Evolutionary conservation across 2,888 invertebrate species (phyloP).

Genomic region (Heliconius sara): DNA sequence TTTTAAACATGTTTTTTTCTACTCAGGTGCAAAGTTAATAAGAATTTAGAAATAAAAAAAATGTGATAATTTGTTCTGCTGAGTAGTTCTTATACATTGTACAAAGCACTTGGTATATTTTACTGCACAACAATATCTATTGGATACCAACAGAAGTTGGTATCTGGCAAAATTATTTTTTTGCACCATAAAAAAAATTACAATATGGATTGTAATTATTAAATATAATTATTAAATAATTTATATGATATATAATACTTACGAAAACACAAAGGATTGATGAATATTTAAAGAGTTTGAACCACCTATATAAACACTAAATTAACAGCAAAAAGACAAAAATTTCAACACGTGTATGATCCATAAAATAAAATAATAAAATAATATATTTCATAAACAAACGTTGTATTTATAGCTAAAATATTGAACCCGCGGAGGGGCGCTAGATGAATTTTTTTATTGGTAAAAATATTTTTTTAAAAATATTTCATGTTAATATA

Average conservation of each 20-base stretch:
- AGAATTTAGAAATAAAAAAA: too few relatives aligned
- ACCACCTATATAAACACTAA: neutral
- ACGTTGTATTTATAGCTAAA: slow-evolving; percentile 53
- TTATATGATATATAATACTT: slow-evolving; percentile 1
- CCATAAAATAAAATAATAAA: neutral
- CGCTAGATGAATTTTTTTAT: too few relatives aligned
- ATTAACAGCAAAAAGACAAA: neutral
- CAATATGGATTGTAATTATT: neutral
- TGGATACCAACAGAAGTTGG: too few relatives aligned
- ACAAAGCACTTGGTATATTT: neutral
- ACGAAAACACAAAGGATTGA: neutral
- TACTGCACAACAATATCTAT: neutral
- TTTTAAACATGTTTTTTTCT: too few relatives aligned
- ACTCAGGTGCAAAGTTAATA: too few relatives aligned
- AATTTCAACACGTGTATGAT: neutral
- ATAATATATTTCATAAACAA: neutral
- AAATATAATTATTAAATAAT: neutral
- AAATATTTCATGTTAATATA: too few relatives aligned
- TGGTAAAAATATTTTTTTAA: too few relatives aligned
- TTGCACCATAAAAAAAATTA: neutral
- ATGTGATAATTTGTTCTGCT: neutral
- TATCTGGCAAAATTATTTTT: neutral
- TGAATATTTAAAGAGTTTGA: neutral
- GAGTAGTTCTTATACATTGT: too few relatives aligned
- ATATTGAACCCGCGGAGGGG: slow-evolving; percentile 60